Evolutionary conservation across 1,140 invertebrate genomes (phyloP), one percentile per base, ranked within the genome.

Genomic region (Parapsyche elsis): DNA sequence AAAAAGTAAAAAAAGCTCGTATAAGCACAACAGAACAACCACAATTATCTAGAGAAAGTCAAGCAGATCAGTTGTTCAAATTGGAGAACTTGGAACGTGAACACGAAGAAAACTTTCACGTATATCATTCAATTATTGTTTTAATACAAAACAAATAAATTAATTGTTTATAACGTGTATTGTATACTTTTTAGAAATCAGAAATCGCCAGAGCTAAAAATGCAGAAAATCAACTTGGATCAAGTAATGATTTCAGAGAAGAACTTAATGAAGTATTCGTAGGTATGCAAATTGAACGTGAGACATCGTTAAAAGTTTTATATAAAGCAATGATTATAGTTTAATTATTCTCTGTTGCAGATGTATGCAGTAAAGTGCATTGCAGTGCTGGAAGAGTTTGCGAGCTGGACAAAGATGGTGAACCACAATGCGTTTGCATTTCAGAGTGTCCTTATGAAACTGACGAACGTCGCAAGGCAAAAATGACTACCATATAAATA

Each of bases 301-400:
- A 70, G 0, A 16, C 16, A 26, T 38, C 24, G 7, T 71, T 9
- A 70, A n/a, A 14, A 71, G n/a, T 57, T 30, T 70, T 21, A 64
- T 71, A 9, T 71, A 12, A 53, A 14, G 49, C 16, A 53, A 5
- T 14, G 49, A 53, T 14, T 53, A 57, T 53, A 21, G 67, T 45
- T 57, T 74, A 53, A 23, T 74, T 74, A 19, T 80, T 80, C 21
- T 75, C 46, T 1, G 24, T 73, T 64, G 80, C 85, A 86, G 95
- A 98, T 89, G 95, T 95, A 7, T 98, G 97, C 87, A 87, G 92
- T 79, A 92, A 94, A 76, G 95, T 97, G 85, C 94, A 94, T 86
- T 98, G 97, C 87, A 95, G 95, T 77, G 95, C 96, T 82, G 97
- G 97, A 75, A 92, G 94, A 85, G 91, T 96, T 82, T 98, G 97